Base-by-base conservation (phyloP, 2,113 vertebrate species). In the Sapayoa aenigma region DNA sequence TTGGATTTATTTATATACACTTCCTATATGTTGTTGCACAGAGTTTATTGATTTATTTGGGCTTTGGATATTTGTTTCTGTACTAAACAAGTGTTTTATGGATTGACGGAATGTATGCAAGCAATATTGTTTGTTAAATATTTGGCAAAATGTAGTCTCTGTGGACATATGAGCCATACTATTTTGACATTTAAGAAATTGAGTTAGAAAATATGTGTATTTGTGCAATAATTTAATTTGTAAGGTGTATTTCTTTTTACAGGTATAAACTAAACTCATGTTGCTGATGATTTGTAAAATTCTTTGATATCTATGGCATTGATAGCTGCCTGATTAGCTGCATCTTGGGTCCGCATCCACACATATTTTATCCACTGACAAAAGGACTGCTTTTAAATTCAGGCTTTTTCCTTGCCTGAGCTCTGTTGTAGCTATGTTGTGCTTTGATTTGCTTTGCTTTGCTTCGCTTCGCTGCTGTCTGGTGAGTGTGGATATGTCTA, bases 1-100 rank as follows among this genome's bases (percentile, higher is more conserved):
- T 28, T 75, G 1, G 76, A 17, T 87, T 20, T 14, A 25, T 37
- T 8, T 25, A 15, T 33, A 81, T 28, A n/a, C 7, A 62, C 15
- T 13, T 91, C 77, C 50, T 81, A 90, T 74, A 92, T 25, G 22
- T 65, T 84, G 50, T 19, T 77, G 16, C 21, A 77, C 39, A 88
- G 18, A 92, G 5, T 41, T n/a, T n/a, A 88, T 92, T 20, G 47
- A 93, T 96, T 96, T 93, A 30, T 92, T 97, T 95, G 42, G 79
- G 69, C 14, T 93, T 90, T 88, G 21, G 33, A 52, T 85, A 33
- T 91, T 93, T 92, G 23, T 33, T 91, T 50, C 31, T 59, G 50
- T 86, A 94, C 90, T 84, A 77, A 90, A 81, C 60, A 66, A 56
- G 14, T 79, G 62, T 52, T 84, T 82, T 74, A 91, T 84, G 24